Conservation (phyloP, 2,888 invertebrate species). For the Caprella mutica region DNA sequence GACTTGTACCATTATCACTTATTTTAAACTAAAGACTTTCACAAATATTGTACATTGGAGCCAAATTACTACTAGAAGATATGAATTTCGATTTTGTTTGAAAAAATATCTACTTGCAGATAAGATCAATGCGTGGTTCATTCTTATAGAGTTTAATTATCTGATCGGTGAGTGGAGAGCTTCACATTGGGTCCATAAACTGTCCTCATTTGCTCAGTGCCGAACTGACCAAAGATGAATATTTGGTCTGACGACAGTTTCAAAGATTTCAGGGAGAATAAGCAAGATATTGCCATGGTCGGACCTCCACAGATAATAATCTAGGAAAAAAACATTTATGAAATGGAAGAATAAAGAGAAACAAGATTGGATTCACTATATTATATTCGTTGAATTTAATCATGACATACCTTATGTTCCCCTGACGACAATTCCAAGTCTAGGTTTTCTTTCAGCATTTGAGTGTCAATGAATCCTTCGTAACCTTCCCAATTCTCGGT, state of each 20-base stretch:
- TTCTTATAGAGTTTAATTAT: too few relatives aligned
- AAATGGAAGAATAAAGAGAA: neutral
- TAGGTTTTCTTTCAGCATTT: slow-evolving; percentile 18
- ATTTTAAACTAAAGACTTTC: too few relatives aligned
- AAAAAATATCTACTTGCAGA: too few relatives aligned
- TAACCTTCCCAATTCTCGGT: slow-evolving; percentile 33
- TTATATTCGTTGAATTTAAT: neutral
- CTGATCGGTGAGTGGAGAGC: slow-evolving; percentile 11
- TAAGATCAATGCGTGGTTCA: too few relatives aligned
- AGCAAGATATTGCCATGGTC: slow-evolving; percentile 27
- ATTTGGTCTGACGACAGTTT: slow-evolving; percentile 15
- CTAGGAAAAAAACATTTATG: slow-evolving; percentile 7
- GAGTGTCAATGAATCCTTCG: slow-evolving; percentile 33
- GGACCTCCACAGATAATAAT: slow-evolving; percentile 33
- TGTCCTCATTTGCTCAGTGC: slow-evolving; percentile 24
- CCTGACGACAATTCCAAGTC: slow-evolving; percentile 16
- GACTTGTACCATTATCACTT: too few relatives aligned
- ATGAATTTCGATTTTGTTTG: too few relatives aligned
- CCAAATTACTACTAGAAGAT: too few relatives aligned
- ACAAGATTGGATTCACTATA: neutral
- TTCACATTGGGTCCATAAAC: slow-evolving; percentile 17
- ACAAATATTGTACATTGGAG: too few relatives aligned
- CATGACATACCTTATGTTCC: slow-evolving; percentile 24
- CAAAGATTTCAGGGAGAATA: slow-evolving; percentile 21
- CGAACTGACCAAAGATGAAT: slow-evolving; percentile 33